These are phyloP conservation scores for Theristicus caerulescens DNA, from an alignment of 2,113 vertebrate species.

Conservation along the genomic window DNA sequence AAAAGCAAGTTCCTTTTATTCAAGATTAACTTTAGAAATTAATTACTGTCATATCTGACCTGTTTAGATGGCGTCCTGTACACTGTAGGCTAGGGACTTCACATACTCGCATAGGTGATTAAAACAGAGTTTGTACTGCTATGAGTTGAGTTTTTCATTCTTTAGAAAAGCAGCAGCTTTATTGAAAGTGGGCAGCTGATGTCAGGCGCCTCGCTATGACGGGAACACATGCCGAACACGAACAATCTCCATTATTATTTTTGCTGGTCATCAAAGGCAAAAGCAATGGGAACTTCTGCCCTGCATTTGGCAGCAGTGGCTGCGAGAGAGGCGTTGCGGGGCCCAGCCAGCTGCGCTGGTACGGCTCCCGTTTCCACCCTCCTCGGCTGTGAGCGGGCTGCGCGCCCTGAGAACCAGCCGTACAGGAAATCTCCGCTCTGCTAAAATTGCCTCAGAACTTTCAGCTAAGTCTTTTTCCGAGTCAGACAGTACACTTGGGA, in stretches of 20 bases:
- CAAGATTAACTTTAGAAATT: not conserved
- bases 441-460: not conserved
- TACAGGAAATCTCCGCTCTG: rapidly evolving
- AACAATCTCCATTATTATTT: not conserved
- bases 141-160: rapidly evolving
- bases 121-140: not conserved
- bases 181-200: not conserved
- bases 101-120: not conserved
- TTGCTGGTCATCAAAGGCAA: not conserved
- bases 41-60: not conserved
- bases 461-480: not conserved
- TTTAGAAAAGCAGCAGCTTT: not conserved
- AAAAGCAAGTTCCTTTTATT: not conserved
- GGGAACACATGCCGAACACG: rapidly evolving
- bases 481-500: not conserved
- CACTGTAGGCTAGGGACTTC: not conserved
- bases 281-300: not conserved
- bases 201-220: not conserved
- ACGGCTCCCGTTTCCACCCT: not conserved
- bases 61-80: not conserved
- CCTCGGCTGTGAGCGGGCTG: rapidly evolving
- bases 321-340: rapidly evolving
- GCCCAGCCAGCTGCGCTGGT: rapidly evolving
- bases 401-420: rapidly evolving
- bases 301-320: not conserved